A percentile compares a stretch with the other conserved stretches of the same genome.
phyloP scores from a whole-genome alignment of 2,888 invertebrate species.

The Hypomecis punctinalis region DNA sequence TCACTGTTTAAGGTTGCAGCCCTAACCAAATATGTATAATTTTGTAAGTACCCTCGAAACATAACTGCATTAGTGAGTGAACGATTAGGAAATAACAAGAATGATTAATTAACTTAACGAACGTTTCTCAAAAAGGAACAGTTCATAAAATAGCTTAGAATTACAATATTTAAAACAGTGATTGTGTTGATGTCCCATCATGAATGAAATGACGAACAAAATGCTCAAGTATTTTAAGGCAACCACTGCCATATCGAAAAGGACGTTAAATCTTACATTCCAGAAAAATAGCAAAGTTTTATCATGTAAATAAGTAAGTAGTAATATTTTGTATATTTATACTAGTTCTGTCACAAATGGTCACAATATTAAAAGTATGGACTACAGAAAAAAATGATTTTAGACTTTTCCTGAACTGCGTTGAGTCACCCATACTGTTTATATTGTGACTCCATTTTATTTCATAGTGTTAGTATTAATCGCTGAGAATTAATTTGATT shows the following conservation, averaged over 20 bases:
- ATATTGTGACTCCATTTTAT: constrained; percentile 60
- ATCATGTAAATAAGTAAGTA: constrained; percentile 43
- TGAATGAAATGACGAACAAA: constrained; percentile 69
- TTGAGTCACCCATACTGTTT: constrained; percentile 45
- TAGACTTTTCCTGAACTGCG: neutral
- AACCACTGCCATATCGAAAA: constrained; percentile 73
- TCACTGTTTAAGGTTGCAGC: constrained; percentile 80
- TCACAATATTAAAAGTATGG: constrained; percentile 21
- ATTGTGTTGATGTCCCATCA: constrained; percentile 81
- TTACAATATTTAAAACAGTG: constrained; percentile 69
- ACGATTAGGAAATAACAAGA: constrained; percentile 4
- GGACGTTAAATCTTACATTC: constrained; percentile 57
- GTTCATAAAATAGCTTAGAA: neutral
- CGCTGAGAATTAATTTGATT: constrained; percentile 38
- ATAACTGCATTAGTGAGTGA: neutral
- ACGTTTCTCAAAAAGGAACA: neutral
- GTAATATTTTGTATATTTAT: constrained; percentile 63
- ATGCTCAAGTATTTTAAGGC: constrained; percentile 83
- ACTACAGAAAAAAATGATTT: neutral
- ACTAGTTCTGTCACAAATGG: constrained; percentile 23
- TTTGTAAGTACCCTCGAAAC: constrained; percentile 13
- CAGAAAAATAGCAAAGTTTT: constrained; percentile 59
- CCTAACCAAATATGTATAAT: constrained; percentile 71
- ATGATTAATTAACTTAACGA: neutral
- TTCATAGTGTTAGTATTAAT: constrained; percentile 63